phyloP scores from a whole-genome alignment of 2,797 vertebrate genomes.

The Chelon labrosus region DNA sequence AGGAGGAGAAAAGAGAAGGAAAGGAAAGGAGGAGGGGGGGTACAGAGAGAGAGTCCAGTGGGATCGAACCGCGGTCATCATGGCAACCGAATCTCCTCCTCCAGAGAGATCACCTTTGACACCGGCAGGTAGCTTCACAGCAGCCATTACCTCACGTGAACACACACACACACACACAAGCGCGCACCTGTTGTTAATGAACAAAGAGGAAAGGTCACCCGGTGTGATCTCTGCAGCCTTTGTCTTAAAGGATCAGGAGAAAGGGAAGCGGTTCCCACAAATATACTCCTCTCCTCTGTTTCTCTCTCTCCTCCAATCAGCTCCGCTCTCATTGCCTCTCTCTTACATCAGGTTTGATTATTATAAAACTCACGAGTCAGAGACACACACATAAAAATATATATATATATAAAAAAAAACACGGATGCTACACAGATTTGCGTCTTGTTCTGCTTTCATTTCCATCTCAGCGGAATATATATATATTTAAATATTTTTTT shows the following conservation, averaged over 20 bases:
- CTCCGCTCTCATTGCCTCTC: slow-evolving; percentile 63
- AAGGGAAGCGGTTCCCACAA: slow-evolving; percentile 27
- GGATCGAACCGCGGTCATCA: slow-evolving; percentile 46
- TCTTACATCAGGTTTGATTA: slow-evolving; percentile 82
- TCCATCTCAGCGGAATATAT: background rate
- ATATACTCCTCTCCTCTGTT: slow-evolving; percentile 23
- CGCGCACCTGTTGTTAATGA: slow-evolving; percentile 14
- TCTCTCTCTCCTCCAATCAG: slow-evolving; percentile 41
- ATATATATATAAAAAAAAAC: background rate
- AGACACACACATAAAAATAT: slow-evolving; percentile 10
- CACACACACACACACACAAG: slow-evolving; percentile 2
- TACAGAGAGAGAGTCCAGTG: background rate
- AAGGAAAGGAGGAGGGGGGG: background rate
- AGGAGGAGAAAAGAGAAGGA: background rate
- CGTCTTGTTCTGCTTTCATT: background rate
- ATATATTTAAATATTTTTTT: too few species aligned
- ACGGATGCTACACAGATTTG: background rate
- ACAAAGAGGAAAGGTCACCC: slow-evolving; percentile 34
- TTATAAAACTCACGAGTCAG: slow-evolving; percentile 49
- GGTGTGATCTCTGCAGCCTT: slow-evolving; percentile 23
- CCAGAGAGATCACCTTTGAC: slow-evolving; percentile 64
- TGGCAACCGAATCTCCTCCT: slow-evolving; percentile 59
- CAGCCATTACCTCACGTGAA: slow-evolving; percentile 45
- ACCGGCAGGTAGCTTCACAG: slow-evolving; percentile 29
- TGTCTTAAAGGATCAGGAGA: slow-evolving; percentile 31